phyloP scores from a whole-genome alignment of 1,140 invertebrate genomes.

The Anagrus nilaparvatae region DNA sequence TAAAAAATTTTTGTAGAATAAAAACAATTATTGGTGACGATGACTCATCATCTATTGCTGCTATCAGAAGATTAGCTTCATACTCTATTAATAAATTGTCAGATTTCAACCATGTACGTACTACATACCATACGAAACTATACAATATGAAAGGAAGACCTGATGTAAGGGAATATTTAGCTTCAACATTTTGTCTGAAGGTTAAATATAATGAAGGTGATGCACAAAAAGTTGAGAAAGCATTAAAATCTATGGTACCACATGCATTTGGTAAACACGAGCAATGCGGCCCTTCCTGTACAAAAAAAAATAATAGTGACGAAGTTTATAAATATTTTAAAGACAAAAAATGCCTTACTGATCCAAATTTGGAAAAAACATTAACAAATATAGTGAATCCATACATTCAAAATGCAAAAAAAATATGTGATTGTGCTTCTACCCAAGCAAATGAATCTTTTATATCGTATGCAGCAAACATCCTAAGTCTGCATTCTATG shows the following conservation, averaged over 20 bases:
- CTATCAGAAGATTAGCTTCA: not conserved
- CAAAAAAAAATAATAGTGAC: constrained; percentile 1
- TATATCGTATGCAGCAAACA: constrained; percentile 13
- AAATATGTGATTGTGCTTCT: constrained; percentile 16
- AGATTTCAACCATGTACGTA: constrained; percentile 1
- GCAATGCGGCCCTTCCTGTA: not conserved
- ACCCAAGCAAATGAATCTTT: constrained; percentile 18
- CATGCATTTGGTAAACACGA: constrained; percentile 5
- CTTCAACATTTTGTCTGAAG: not conserved
- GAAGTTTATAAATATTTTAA: constrained; percentile 9
- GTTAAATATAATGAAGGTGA: constrained; percentile 3
- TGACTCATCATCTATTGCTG: constrained; percentile 2
- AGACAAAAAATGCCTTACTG: constrained; percentile 5
- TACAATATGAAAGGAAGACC: constrained; percentile 1
- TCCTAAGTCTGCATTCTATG: constrained; percentile 17
- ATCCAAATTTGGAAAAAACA: constrained; percentile 1
- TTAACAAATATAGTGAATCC: constrained; percentile 7
- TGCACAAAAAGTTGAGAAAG: not conserved
- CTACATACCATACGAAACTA: not conserved
- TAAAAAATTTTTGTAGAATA: not conserved
- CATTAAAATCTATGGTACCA: constrained; percentile 2
- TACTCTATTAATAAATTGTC: no score
- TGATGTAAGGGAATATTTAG: constrained; percentile 2
- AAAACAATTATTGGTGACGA: constrained; percentile 2
- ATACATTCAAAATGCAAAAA: constrained; percentile 5